phyloP scores from a whole-genome alignment of 2,797 vertebrate genomes.

The Babyrousa celebensis region DNA sequence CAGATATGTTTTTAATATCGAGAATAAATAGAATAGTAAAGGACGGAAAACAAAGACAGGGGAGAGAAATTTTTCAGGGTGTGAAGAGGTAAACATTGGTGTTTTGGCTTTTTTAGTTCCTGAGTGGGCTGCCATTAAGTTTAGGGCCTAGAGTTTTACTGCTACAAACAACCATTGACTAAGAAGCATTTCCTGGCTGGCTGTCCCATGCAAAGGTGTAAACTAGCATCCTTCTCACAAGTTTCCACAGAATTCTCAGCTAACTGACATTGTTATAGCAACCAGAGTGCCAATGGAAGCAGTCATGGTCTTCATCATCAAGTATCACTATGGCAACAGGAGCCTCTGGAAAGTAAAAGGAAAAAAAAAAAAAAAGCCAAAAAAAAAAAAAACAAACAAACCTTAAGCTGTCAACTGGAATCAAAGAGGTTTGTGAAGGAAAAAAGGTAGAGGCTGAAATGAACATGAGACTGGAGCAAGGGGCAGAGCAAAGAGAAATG shows the following conservation, averaged over 20 bases:
- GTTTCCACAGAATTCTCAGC: constrained; percentile 88
- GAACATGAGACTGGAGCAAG: constrained; percentile 79
- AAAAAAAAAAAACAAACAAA: constrained; percentile 59
- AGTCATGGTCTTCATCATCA: constrained; percentile 89
- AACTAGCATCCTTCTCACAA: constrained; percentile 83
- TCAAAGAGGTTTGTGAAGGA: constrained; percentile 85
- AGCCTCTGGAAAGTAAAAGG: constrained; percentile 89
- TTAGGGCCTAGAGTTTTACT: constrained; percentile 65
- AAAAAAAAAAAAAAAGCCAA: background rate
- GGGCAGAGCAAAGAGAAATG: constrained; percentile 81
- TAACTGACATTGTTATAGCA: constrained; percentile 91
- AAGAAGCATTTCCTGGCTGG: constrained; percentile 85
- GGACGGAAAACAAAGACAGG: background rate
- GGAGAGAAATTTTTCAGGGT: background rate
- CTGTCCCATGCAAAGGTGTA: constrained; percentile 86
- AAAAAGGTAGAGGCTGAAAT: constrained; percentile 82
- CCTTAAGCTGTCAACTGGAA: constrained; percentile 87
- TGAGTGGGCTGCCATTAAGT: background rate
- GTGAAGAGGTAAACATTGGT: background rate
- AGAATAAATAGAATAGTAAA: background rate
- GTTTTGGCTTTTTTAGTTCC: background rate
- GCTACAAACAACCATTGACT: constrained; percentile 74
- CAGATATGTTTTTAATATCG: background rate
- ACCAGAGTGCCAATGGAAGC: constrained; percentile 90
- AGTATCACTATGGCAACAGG: constrained; percentile 92